Percentiles rank a stretch among this genome's conserved stretches.
Evolutionary conservation across 2,113 vertebrate species (phyloP).

Genomic region (Rhinopomastus cyanomelas): DNA sequence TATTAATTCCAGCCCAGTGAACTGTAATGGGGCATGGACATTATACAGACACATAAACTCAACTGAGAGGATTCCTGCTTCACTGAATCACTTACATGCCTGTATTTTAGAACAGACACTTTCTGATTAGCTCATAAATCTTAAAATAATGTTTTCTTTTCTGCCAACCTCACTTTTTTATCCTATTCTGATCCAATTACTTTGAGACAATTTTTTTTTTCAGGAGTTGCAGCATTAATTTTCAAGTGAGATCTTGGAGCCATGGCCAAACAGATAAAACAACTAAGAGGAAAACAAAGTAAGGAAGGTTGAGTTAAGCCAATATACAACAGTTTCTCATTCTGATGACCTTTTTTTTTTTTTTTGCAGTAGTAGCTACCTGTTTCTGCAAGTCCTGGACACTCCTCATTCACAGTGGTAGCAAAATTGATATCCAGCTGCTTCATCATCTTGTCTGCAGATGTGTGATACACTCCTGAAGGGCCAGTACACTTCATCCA

Average conservation of each 20-base stretch:
- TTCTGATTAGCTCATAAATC: neutral
- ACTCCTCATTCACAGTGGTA: constrained; percentile 79
- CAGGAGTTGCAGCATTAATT: neutral
- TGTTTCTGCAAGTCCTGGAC: constrained; percentile 81
- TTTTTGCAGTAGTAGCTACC: constrained; percentile 69
- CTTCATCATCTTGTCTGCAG: constrained; percentile 83
- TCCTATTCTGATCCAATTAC: neutral
- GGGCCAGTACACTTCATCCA: constrained; percentile 91
- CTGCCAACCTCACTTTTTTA: neutral
- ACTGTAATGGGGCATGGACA: neutral
- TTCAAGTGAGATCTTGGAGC: neutral
- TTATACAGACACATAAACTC: neutral
- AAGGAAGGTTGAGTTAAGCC: neutral
- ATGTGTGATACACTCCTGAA: constrained; percentile 86
- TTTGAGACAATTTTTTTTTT: neutral
- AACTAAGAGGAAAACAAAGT: neutral
- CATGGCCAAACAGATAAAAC: neutral
- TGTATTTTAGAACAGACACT: neutral
- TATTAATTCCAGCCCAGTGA: neutral
- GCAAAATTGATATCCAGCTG: constrained; percentile 83
- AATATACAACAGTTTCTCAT: neutral
- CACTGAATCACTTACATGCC: neutral
- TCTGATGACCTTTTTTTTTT: neutral
- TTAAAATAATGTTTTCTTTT: neutral
- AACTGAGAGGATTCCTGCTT: neutral